Evolutionary conservation across 2,888 invertebrate species (phyloP), one percentile per base, ranked within the genome.

Genomic region (Thalpophila matura): DNA sequence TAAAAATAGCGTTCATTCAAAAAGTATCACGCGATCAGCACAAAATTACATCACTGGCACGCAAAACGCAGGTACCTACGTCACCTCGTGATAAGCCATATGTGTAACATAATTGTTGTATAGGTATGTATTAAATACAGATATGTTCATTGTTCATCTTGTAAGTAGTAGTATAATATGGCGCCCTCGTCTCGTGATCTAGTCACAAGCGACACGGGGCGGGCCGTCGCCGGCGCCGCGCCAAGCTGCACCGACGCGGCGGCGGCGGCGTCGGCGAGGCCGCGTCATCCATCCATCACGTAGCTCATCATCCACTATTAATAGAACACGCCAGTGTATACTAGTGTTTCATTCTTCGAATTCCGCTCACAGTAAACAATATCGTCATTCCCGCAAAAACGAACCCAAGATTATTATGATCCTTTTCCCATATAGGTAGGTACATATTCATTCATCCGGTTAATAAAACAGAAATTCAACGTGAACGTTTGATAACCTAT

Each of bases 221-320:
- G 65, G 59, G 16, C 4, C 64, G 72, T 56, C 66, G 56, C 79
- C 83, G 86, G 85, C 86, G 86, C 85, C 84, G 83, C 76, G 85
- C 86, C 88, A 86, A 77, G 80, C 78, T 79, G 77, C 75, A 76
- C 12, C 78, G 70, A 58, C 75, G 73, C 69, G 67, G 53, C 66
- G 72, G 33, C 59, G 66, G 60, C 78, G 76, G 46, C 72, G 75
- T 78, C 87, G 84, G 81, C 90, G 91, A 91, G 90, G 91, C 86
- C 91, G 87, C 94, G 93, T 93, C 94, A 94, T 90, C 86, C 87
- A 92, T 91, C 92, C 90, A 90, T 92, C 92, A 90, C 85, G 87
- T 84, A 87, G 86, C 87, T 91, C 91, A 93, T 93, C 93, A 91
- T 88, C 73, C 61, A 85, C 92, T 91, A 92, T 85, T 88, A 93